Base-by-base conservation (phyloP, 2,113 vertebrate species). In the Todiramphus saurophagus region DNA sequence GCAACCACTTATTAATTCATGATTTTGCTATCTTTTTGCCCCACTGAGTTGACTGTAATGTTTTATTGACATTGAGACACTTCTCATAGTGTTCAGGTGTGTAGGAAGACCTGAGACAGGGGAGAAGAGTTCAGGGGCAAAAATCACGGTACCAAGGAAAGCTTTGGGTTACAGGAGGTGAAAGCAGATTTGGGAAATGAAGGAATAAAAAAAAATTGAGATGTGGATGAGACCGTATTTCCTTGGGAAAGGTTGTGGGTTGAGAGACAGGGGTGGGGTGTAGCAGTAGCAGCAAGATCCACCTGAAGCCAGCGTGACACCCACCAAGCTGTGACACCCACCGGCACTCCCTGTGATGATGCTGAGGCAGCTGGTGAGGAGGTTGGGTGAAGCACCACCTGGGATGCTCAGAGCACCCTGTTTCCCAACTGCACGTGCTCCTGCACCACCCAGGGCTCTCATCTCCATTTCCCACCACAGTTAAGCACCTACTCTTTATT, bases 301-400 rank as follows among this genome's bases (percentile, higher is more conserved):
- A 21, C 16, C 20, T 59, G 56, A 70, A 63, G 50, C 16, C 11
- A 15, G 11, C 1, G 2, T 33, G 35, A 37, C 16, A 72, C 7
- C 8, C 0, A 1, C 27, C 31, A 84, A 43, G 56, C 31, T 20
- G 5, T 20, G 20, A 53, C 11, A 39, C 31, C 17, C 17, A 4
- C 50, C 4, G 15, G 31, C 6, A 3, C 4, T 66, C 44, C 48
- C 20, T 5, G 2, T 11, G 27, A 59, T 0, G 7, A 25, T 41
- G 51, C 60, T 10, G 6, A 33, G 30, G 21, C 31, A 53, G 24
- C 23, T 18, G 23, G 16, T 31, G 30, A 5, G 20, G 50, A 46
- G 44, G 17, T 46, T 46, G 46, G 39, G 35, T n/a, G 15, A 67
- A 50, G n/a, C 17, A 46, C 70, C 30, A 30, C 27, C 51, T n/a